These are phyloP conservation scores for Mormyrus proboscirostris DNA, from an alignment of 2,797 vertebrate genomes.

Conservation along the genomic window DNA sequence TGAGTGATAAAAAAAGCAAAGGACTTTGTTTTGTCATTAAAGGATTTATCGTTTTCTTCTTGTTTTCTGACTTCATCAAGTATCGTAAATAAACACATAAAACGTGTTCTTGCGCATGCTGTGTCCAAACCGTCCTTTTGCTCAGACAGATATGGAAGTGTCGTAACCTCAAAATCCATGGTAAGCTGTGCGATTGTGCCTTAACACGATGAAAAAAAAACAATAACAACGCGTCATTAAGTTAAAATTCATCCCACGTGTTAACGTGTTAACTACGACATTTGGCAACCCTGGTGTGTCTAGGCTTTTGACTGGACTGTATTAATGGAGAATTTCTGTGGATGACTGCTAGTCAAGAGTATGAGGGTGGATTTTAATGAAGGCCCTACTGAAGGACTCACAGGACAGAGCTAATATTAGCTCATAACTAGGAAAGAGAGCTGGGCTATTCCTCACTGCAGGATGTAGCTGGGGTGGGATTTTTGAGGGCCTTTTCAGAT, in stretches of 20 bases:
- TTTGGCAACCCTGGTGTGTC: neutral
- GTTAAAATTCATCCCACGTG: neutral
- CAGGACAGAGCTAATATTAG: neutral
- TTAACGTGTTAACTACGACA: neutral
- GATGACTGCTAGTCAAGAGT: neutral
- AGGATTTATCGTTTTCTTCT: neutral
- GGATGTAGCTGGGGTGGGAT: neutral
- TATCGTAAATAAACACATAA: neutral
- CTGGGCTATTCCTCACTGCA: neutral
- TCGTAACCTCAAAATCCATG: neutral
- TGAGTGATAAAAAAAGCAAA: neutral
- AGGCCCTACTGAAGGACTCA: neutral
- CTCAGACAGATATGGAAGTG: neutral
- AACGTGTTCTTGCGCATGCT: neutral
- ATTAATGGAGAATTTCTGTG: neutral
- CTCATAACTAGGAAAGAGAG: neutral
- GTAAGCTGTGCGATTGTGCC: neutral
- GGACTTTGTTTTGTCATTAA: neutral
- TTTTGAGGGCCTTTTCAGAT: neutral
- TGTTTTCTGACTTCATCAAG: neutral
- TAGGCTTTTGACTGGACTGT: neutral
- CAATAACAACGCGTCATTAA: neutral
- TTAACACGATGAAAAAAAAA: neutral
- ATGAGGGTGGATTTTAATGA: conserved; percentile 1
- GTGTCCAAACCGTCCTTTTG: neutral